phyloP scores from a whole-genome alignment of 2,888 invertebrate genomes.

The Acronicta aceris region DNA sequence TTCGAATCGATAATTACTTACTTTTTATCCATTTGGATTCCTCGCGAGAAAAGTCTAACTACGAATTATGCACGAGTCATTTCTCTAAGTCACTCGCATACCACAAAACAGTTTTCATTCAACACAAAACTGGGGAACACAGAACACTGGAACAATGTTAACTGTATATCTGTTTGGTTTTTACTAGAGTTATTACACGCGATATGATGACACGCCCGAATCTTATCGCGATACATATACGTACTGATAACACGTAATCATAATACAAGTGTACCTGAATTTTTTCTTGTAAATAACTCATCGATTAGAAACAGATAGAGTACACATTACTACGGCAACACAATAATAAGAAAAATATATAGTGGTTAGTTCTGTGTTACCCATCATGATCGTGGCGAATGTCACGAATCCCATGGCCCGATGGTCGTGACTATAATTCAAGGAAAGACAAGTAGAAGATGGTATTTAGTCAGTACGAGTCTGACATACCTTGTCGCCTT shows the following conservation, averaged over 20 bases:
- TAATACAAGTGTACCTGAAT: conserved; percentile 11
- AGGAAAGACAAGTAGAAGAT: no score
- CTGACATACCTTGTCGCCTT: no score
- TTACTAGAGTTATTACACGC: conserved; percentile 23
- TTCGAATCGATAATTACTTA: conserved; percentile 35
- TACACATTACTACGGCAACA: neutral
- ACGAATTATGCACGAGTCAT: conserved; percentile 6
- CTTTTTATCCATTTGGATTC: conserved; percentile 52
- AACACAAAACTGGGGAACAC: neutral
- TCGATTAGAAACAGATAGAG: conserved; percentile 17
- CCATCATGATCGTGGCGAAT: no score
- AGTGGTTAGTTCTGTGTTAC: no score
- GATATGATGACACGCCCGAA: conserved; percentile 45
- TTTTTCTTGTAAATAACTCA: conserved; percentile 24
- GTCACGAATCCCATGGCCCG: no score
- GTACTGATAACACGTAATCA: conserved; percentile 39
- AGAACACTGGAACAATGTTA: conserved; percentile 17
- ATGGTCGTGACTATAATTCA: no score
- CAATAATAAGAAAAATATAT: no score
- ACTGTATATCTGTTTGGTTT: conserved; percentile 24
- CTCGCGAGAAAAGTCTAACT: neutral
- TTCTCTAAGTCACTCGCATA: conserved; percentile 6
- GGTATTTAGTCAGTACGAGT: no score
- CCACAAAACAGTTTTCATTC: conserved; percentile 2
- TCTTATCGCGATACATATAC: conserved; percentile 51